Conservation (phyloP, 1,140 invertebrate genomes). For the Penaeus chinensis region DNA sequence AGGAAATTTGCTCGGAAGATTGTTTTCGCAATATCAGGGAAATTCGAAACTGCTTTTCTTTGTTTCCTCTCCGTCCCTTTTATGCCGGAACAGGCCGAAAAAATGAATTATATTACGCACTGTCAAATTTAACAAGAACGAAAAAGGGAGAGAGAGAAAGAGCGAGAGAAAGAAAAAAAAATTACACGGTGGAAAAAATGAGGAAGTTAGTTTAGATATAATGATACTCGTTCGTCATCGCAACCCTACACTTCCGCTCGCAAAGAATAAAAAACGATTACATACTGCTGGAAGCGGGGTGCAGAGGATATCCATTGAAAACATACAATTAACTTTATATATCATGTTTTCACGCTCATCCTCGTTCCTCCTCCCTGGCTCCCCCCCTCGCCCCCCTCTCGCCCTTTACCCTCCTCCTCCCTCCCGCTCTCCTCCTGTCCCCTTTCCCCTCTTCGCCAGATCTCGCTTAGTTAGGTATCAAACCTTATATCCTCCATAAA, state of each 20-base stretch:
- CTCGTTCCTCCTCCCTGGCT: too few relatives aligned
- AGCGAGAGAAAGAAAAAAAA: conserved; percentile 25
- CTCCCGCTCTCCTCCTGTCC: neutral
- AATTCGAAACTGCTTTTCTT: neutral
- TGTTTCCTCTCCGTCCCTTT: neutral
- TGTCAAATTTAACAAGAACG: too few relatives aligned
- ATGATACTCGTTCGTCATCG: neutral
- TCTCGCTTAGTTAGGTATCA: neutral
- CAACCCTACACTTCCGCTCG: too few relatives aligned
- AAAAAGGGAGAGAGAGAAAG: neutral
- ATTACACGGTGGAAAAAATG: neutral
- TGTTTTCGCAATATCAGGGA: neutral
- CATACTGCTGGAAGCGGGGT: too few relatives aligned
- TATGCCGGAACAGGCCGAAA: too few relatives aligned
- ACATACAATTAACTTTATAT: too few relatives aligned
- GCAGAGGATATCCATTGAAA: too few relatives aligned
- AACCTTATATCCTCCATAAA: conserved; percentile 1
- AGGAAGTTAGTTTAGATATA: neutral
- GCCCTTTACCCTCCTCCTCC: neutral
- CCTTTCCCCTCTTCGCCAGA: neutral
- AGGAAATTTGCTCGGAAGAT: neutral
- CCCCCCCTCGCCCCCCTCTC: too few relatives aligned
- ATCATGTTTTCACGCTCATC: too few relatives aligned
- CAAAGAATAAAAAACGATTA: too few relatives aligned
- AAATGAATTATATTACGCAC: too few relatives aligned